Conservation (phyloP, 1,140 invertebrate species). For the Drosophila subpulchrella region DNA sequence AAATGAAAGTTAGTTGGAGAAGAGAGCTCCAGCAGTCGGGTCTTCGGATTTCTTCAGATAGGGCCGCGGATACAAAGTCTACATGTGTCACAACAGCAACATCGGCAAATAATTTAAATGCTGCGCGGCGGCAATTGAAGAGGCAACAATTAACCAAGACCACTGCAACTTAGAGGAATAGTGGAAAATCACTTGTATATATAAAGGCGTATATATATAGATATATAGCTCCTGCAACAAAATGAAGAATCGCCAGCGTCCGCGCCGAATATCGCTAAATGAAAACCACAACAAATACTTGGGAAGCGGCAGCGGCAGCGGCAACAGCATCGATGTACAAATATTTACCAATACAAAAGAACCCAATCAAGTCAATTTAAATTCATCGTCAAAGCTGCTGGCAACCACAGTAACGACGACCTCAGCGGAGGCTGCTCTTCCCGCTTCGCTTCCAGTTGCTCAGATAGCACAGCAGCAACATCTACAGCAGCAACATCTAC, state of each 20-base stretch:
- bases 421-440: slow-evolving; percentile 54
- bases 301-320: slow-evolving; percentile 31
- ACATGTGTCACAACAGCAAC: slow-evolving; percentile 52
- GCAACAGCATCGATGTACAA: slow-evolving; percentile 66
- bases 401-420: slow-evolving; percentile 42
- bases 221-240: slow-evolving; percentile 53
- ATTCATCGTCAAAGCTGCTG: slow-evolving; percentile 69
- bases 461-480: slow-evolving; percentile 35
- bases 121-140: slow-evolving; percentile 64
- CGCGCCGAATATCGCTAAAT: slow-evolving; percentile 67
- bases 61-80: slow-evolving; percentile 52
- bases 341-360: slow-evolving; percentile 81
- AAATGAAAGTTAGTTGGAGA: slow-evolving; percentile 48
- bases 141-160: slow-evolving; percentile 64
- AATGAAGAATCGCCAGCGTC: slow-evolving; percentile 60
- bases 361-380: slow-evolving; percentile 82
- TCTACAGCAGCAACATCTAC: slow-evolving; percentile 17
- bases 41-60: slow-evolving; percentile 5
- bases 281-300: slow-evolving; percentile 66
- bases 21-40: slow-evolving; percentile 20
- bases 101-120: slow-evolving; percentile 70
- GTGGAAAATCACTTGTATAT: slow-evolving; percentile 7
- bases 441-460: slow-evolving; percentile 18
- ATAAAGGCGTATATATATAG: not conserved
- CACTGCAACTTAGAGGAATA: slow-evolving; percentile 32